A percentile compares a stretch with the other conserved stretches of the same genome.
These are phyloP conservation scores for Petaurus breviceps DNA, from an alignment of 2,113 vertebrate genomes.

Conservation along the genomic window DNA sequence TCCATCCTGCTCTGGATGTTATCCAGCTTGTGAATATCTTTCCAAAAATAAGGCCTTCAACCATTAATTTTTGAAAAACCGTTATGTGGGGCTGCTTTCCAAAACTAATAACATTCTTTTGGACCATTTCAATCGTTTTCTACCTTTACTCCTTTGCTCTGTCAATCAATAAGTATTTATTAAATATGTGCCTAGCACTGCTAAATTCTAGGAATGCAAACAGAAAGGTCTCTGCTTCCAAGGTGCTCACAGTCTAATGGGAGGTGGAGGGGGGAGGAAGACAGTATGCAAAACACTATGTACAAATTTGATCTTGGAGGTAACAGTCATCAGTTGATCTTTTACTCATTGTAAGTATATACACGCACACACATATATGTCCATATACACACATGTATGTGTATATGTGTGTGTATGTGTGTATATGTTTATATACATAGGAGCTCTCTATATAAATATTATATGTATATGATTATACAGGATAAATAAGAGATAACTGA, in stretches of 20 bases:
- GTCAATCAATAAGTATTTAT: not conserved
- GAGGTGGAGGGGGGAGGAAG: not conserved
- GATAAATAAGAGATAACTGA: not conserved
- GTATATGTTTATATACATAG: no score
- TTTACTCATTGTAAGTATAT: not conserved
- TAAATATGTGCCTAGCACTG: not conserved
- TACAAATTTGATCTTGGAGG: not conserved
- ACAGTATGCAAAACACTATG: not conserved
- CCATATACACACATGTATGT: no score
- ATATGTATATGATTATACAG: not conserved
- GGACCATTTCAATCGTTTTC: not conserved
- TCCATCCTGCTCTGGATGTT: not conserved
- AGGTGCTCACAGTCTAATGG: not conserved
- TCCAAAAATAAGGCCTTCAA: not conserved
- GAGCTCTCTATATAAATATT: no score
- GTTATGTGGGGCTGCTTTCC: not conserved
- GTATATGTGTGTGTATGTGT: no score
- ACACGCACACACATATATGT: no score
- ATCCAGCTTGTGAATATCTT: not conserved
- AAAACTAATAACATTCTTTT: not conserved
- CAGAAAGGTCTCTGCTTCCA: not conserved
- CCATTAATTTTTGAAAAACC: not conserved
- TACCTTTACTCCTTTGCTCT: not conserved
- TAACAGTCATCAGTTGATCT: not conserved
- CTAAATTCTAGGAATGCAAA: not conserved